Conservation (phyloP, 2,888 invertebrate genomes). For the Polyommatus icarus region DNA sequence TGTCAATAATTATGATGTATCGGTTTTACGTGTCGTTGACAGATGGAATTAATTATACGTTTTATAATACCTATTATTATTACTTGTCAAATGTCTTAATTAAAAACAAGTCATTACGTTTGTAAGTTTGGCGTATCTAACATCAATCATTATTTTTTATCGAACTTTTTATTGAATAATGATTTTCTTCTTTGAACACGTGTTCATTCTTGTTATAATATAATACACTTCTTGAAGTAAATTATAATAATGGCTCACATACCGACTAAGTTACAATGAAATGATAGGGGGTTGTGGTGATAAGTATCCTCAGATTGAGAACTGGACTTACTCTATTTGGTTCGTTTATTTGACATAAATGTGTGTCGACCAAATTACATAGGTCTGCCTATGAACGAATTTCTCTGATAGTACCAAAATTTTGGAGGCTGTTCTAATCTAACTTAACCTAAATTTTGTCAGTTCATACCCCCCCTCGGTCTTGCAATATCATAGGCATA, state of each 20-base stretch:
- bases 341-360: neutral
- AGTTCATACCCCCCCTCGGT: no score
- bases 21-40: neutral
- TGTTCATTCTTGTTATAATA: neutral
- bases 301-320: neutral
- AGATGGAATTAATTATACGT: neutral
- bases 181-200: neutral
- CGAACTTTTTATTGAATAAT: neutral
- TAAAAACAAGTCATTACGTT: conserved; percentile 10
- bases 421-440: no score
- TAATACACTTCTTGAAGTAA: neutral
- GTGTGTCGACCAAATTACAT: no score
- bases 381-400: no score
- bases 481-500: conserved; percentile 33
- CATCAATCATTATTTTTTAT: conserved; percentile 12
- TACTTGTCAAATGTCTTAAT: conserved; percentile 16
- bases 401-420: no score
- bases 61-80: neutral
- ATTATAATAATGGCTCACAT: no score
- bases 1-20: neutral
- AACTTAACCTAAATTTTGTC: no score
- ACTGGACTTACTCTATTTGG: neutral
- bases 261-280: no score
- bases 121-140: neutral
- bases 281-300: no score